Base-by-base conservation (phyloP, 2,113 vertebrate species). In the Protomyctophum bolini region DNA sequence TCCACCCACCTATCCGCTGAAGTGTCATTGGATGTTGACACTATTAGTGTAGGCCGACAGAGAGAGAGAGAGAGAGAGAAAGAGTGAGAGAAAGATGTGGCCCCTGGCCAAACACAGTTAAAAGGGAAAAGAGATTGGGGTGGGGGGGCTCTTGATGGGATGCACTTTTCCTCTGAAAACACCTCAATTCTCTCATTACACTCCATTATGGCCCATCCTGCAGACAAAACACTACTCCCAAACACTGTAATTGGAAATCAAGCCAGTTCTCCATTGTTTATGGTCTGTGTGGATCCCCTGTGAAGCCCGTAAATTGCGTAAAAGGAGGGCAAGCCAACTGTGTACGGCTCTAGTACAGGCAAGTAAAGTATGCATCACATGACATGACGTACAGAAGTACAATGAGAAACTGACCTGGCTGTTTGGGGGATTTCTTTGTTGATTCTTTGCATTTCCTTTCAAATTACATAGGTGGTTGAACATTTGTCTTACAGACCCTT, bases 101-200 rank as follows among this genome's bases (percentile, higher is more conserved):
- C 33, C 33, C 33, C 66, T 67, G 67, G 71, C 78, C 83, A 87
- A 89, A 86, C 79, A 83, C 67, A 88, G 81, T 84, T 77, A 70
- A 78, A 33, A 72, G 57, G 48, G 73, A 68, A 59, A 15, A 72
- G 76, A 85, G 84, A 84, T 86, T 86, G 81, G 12, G 58, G 3
- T 41, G 33, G 33, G 33, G 33, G 33, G 33, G 56, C 10, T 83
- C 63, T 76, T 77, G 79, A 80, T 79, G 70, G 78, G 61, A 78
- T 50, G 63, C 76, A 72, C 29, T 58, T 14, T 68, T 89, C 63
- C 63, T 77, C 74, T 8, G 29, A 80, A 83, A 82, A 86, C 86
- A 84, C 83, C 70, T 77, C 76, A 71, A 67, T 83, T 77, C 78
- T 83, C 83, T 87, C 86, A 89, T 91, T 90, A 89, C 76, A 67